These are phyloP conservation scores for Anoplophora glabripennis DNA, from an alignment of 1,140 invertebrate species.

Conservation along the genomic window DNA sequence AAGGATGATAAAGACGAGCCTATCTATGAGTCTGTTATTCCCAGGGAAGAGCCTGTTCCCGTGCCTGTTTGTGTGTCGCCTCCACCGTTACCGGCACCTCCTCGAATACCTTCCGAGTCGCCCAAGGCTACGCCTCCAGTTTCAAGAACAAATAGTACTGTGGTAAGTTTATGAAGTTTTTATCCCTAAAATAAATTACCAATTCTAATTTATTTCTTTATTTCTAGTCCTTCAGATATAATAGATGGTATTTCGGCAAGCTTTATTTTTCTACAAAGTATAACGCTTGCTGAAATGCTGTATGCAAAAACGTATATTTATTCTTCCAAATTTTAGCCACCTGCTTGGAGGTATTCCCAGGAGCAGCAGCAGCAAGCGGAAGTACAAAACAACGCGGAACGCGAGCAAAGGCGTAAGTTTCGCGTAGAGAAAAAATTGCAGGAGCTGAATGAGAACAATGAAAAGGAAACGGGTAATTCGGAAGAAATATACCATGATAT, in stretches of 20 bases:
- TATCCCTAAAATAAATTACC: too few species aligned
- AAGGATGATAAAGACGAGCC: conserved; percentile 62
- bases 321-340: conserved; percentile 40
- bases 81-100: conserved; percentile 54
- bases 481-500: conserved; percentile 73
- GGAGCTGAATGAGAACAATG: conserved; percentile 63
- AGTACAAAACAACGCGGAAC: conserved; percentile 51
- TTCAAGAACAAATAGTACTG: conserved; percentile 35
- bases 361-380: conserved; percentile 33
- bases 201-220: too few species aligned
- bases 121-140: conserved; percentile 49
- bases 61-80: conserved; percentile 49
- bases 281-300: too few species aligned
- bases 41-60: conserved; percentile 59
- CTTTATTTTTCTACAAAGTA: too few species aligned
- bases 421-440: conserved; percentile 82
- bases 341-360: conserved; percentile 39
- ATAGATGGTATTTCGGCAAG: too few species aligned
- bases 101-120: conserved; percentile 49
- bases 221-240: too few species aligned
- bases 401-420: conserved; percentile 74
- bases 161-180: conserved; percentile 30
- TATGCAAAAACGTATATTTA: too few species aligned
- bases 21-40: conserved; percentile 80
- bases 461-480: conserved; percentile 56